Evolutionary conservation across 2,113 vertebrate species (phyloP), one percentile per base, ranked within the genome.

Genomic region (Rhea pennata): DNA sequence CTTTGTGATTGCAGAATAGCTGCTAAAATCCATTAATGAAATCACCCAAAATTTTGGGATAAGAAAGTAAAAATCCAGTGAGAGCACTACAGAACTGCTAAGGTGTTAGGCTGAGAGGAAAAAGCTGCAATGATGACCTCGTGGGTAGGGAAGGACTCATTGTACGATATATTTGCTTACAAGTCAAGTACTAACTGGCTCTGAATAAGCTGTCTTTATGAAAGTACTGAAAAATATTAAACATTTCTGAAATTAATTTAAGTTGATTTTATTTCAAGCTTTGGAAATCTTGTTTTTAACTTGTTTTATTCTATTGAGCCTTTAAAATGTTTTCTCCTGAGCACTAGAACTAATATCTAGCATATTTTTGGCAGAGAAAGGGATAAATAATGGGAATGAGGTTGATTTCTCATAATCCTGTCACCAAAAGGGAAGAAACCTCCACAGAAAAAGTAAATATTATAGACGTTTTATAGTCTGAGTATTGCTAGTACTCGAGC

Each of bases 1-100:
- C 39, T 69, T 79, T 1, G 0, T 21, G n/a, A 10, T 1, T 56
- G 50, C 8, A 6, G 9, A 21, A 13, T 48, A 61, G n/a, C 23
- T 76, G 56, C 10, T 81, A 11, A 12, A 26, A 20, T 36, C 26
- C 86, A 27, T 5, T 9, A 23, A 36, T 4, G 15, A 40, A 84
- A 87, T 3, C 44, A 27, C 70, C n/a, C 24, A 44, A 51, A 5
- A 39, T 59, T 77, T 42, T 50, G 51, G 86, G 42, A 48, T 36
- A 64, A 40, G 22, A 70, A 89, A 64, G 42, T 11, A 61, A 20
- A 74, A 81, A 74, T 59, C 6, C 51, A 87, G 15, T 10, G 29
- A 12, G 9, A 89, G 23, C 27, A 59, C 15, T 40, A n/a, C 48
- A 59, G 70, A 44, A 71, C 22, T 75, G 26, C 50, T 1, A 36